phyloP scores from a whole-genome alignment of 92 coral and sea anemone genomes.

The Zoanthus sansibaricus region DNA sequence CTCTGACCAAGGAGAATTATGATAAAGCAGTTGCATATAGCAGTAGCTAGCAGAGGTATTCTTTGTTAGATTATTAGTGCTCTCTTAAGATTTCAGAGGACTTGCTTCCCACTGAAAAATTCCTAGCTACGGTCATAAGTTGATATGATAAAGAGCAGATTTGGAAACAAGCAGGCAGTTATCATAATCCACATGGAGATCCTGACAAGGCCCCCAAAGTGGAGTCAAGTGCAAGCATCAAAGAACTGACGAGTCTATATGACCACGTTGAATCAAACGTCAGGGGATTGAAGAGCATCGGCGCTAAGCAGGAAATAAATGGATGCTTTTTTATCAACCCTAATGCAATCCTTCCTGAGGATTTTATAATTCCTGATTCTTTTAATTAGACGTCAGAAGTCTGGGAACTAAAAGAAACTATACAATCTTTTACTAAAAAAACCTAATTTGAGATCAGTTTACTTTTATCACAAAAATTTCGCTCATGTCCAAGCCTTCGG shows the following conservation, averaged over 20 bases:
- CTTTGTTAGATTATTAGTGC: no score
- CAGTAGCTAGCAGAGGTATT: not conserved
- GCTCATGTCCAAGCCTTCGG: not conserved
- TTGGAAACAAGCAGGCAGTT: not conserved
- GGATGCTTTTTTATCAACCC: constrained; percentile 48
- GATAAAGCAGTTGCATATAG: no score
- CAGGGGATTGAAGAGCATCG: constrained; percentile 54
- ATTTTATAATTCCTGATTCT: no score
- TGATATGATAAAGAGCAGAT: not conserved
- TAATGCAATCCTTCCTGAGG: not conserved
- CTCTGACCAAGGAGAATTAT: not conserved
- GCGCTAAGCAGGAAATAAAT: constrained; percentile 37
- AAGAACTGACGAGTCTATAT: not conserved
- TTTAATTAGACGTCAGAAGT: not conserved
- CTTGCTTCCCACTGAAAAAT: not conserved
- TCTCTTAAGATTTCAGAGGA: not conserved
- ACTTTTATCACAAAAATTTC: not conserved
- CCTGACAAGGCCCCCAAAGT: not conserved
- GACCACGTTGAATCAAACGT: constrained; percentile 1
- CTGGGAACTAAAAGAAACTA: not conserved
- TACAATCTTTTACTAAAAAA: not conserved
- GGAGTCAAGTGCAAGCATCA: not conserved
- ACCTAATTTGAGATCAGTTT: constrained; percentile 6
- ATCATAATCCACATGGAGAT: not conserved
- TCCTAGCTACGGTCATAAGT: not conserved